Evolutionary conservation across 2,797 vertebrate genomes (phyloP).

Genomic region (Perdix hodgsoniae): DNA sequence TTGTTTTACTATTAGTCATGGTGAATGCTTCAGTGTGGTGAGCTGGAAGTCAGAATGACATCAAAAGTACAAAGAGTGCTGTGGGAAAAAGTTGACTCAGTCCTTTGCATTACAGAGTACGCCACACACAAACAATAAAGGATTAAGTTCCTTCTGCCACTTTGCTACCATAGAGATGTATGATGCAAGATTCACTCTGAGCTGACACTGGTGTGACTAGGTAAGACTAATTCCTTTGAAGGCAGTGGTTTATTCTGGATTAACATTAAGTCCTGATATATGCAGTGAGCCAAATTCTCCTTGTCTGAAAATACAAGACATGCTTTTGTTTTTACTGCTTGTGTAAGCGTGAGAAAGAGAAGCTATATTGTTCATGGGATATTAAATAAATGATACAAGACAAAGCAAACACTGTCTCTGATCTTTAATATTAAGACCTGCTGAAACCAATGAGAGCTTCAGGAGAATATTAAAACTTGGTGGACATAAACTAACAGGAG

Average conservation of each 20-base stretch:
- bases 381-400: constrained; percentile 54
- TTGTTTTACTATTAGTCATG: constrained; percentile 70
- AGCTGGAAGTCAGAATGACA: constrained; percentile 57
- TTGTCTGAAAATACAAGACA: constrained; percentile 13
- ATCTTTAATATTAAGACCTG: not conserved
- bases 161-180: constrained; percentile 1
- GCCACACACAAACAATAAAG: constrained; percentile 39
- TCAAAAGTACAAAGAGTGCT: constrained; percentile 60
- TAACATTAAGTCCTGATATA: constrained; percentile 48
- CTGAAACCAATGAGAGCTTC: not conserved
- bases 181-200: not conserved
- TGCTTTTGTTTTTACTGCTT: constrained; percentile 51
- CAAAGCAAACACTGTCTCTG: not conserved
- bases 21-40: constrained; percentile 52
- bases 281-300: not conserved
- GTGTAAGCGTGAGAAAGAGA: constrained; percentile 34
- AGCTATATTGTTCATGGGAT: constrained; percentile 5
- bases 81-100: constrained; percentile 61
- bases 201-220: not conserved
- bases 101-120: constrained; percentile 27
- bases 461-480: not conserved
- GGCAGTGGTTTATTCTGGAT: constrained; percentile 32
- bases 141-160: constrained; percentile 42
- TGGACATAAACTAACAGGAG: not conserved
- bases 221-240: constrained; percentile 50